Evolutionary conservation across 1,140 invertebrate genomes (phyloP), one percentile per base, ranked within the genome.

Genomic region (Harpegnathos saltator): DNA sequence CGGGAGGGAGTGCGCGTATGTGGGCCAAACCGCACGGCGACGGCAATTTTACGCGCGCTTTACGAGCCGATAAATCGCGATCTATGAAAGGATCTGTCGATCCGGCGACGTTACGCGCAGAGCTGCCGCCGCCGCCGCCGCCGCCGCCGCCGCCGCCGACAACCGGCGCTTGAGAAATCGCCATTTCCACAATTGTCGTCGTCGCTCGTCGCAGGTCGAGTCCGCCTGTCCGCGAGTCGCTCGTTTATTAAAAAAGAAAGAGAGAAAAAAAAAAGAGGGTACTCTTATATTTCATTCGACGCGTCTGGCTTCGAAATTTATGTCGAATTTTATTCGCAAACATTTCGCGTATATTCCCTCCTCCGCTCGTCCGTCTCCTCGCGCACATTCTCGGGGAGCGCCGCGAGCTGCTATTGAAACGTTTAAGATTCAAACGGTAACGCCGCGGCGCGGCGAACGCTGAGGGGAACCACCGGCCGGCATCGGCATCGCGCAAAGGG

Each of bases 41-140:
- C 85, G 50, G 87, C 72, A 72, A 59, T 56, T 90, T 89, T 89
- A 88, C 82, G 86, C 77, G 69, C 78, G 71, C 83, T 91, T 91
- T 93, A 93, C 91, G 92, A 92, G 89, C 84, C 86, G 87, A 93
- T 93, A 93, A 93, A 93, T 93, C 89, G 84, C 89, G 85, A 91
- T 91, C 88, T 91, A 90, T 90, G 91, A 91, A 91, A 88, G 85
- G 89, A 91, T 88, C 90, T 89, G 90, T 91, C 90, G 91, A 92
- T 91, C 85, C 84, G 83, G 86, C 74, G 44, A 24, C 58, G 22
- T 44, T 63, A 17, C 17, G 69, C 54, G 69, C 54, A 48, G 54
- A 52, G 26, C 68, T 22, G 61, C 68, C 66, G 61, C 52, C 24
- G n/a, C n/a, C n/a, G n/a, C n/a, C n/a, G n/a, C n/a, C n/a, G n/a